phyloP scores from a whole-genome alignment of 2,888 invertebrate species.

The Pimpla rufipes region DNA sequence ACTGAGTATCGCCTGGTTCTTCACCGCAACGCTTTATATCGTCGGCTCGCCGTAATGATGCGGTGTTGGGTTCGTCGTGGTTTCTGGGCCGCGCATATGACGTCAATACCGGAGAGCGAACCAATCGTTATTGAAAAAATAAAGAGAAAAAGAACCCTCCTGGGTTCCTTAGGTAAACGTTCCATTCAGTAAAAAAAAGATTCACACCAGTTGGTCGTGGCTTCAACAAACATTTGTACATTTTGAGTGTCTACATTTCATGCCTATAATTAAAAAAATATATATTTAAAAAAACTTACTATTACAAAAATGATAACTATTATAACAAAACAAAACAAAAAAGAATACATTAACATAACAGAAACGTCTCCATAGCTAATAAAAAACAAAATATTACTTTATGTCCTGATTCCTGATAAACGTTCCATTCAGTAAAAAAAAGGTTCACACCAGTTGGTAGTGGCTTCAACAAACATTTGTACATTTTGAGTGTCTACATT shows the following conservation, averaged over 20 bases:
- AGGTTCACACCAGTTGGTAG: not conserved
- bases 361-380: too few species aligned
- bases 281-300: too few species aligned
- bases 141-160: not conserved
- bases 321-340: too few species aligned
- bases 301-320: too few species aligned
- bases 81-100: not conserved
- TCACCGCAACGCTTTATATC: conserved; percentile 1
- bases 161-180: too few species aligned
- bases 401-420: too few species aligned
- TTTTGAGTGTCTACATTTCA: too few species aligned
- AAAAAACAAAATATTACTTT: not conserved
- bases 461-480: too few species aligned
- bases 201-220: not conserved
- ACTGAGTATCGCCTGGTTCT: not conserved
- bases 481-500: too few species aligned
- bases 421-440: not conserved
- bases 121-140: not conserved
- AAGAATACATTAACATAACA: too few species aligned
- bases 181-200: not conserved
- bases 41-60: conserved; percentile 7
- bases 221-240: too few species aligned
- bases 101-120: not conserved
- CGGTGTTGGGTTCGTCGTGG: not conserved
- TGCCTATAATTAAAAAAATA: too few species aligned